Base-by-base conservation (phyloP, 2,113 vertebrate genomes). In the Sus scrofa region DNA sequence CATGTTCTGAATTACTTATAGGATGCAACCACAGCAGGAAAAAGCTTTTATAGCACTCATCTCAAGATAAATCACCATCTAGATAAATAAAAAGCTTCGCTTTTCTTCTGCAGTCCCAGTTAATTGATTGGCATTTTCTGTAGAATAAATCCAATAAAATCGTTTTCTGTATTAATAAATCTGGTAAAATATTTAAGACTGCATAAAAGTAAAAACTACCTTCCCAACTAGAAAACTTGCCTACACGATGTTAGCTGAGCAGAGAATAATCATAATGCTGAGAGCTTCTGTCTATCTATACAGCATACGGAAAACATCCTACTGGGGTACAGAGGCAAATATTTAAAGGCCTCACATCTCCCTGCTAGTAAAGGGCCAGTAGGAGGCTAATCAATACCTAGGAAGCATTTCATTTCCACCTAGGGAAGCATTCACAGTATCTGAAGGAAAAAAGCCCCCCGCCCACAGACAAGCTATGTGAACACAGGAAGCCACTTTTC, bases 91-190 rank as follows among this genome's bases (percentile, higher is more conserved):
- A 94, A 89, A 78, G 83, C 5, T 39, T 89, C 63, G 54, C 20
- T 79, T 87, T 56, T 86, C 62, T 63, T 67, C 73, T 39, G 56
- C 11, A 93, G 10, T 65, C 13, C 32, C 86, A 65, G 16, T 89
- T 58, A 82, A 71, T 54, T 71, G 79, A 95, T 3, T 89, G 74
- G 39, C 32, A 74, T 95, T 96, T 88, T 93, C 27, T 93, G 6
- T 62, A 93, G 16, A 26, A 37, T 20, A 77, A 81, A 39, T 58
- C 27, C 18, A 44, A 77, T 22, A 79, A 71, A 88, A 58, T 91
- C 26, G 19, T 86, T 94, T 94, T 62, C 79, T 26, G 20, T 75
- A 86, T 63, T 89, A 93, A 79, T 32, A 96, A 85, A 86, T 54
- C 50, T 92, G 52, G 39, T 82, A 70, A 97, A 84, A 79, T 65